These are phyloP conservation scores for Chrysomallon squamiferum DNA, from an alignment of 1,140 invertebrate species.

Conservation along the genomic window DNA sequence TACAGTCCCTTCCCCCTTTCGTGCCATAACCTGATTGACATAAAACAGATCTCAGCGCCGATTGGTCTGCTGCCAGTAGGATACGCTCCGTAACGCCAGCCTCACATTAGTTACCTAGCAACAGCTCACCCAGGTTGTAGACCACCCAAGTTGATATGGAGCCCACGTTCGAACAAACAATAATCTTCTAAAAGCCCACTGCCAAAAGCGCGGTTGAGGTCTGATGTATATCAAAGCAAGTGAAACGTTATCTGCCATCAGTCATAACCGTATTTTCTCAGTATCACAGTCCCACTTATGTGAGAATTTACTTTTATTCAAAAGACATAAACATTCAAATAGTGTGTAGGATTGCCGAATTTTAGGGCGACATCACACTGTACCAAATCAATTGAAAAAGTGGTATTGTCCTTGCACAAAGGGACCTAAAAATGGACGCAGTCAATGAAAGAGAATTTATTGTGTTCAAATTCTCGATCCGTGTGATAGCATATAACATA, in stretches of 20 bases:
- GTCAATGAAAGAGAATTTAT: no score
- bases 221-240: conserved; percentile 21
- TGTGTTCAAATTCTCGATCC: no score
- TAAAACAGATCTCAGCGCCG: conserved; percentile 42
- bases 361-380: no score
- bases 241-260: conserved; percentile 19
- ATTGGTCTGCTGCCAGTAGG: conserved; percentile 54
- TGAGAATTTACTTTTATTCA: conserved; percentile 19
- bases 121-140: conserved; percentile 59
- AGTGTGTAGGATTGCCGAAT: conserved; percentile 9
- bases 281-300: conserved; percentile 14
- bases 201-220: conserved; percentile 16
- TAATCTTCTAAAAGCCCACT: conserved; percentile 13
- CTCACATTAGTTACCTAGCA: conserved; percentile 61
- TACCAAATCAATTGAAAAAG: no score
- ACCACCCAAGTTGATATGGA: conserved; percentile 53
- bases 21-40: conserved; percentile 53
- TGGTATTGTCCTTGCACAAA: no score
- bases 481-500: no score
- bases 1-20: conserved; percentile 46
- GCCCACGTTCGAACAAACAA: conserved; percentile 11
- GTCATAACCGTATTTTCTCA: conserved; percentile 10
- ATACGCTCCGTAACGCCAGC: conserved; percentile 55
- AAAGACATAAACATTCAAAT: conserved; percentile 1
- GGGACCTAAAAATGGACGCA: no score